phyloP scores from a whole-genome alignment of 1,140 invertebrate genomes.

The Nasonia vitripennis region DNA sequence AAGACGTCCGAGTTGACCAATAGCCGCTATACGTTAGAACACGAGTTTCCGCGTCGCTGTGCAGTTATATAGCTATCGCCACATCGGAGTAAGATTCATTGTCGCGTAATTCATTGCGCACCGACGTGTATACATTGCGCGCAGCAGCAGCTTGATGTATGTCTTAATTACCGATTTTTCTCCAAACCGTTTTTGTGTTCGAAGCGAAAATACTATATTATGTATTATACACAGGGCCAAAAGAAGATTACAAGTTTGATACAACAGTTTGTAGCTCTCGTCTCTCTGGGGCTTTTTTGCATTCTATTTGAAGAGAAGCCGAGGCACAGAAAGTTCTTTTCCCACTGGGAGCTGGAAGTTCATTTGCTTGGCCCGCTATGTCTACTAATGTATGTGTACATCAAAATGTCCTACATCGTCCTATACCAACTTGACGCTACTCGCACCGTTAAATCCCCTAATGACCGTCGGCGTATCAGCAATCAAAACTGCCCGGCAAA shows the following conservation, averaged over 20 bases:
- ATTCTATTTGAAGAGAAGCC: conserved; percentile 36
- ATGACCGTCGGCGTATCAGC: not conserved
- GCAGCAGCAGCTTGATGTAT: not conserved
- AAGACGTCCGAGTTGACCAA: not conserved
- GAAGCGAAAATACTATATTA: not conserved
- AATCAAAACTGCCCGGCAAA: not conserved
- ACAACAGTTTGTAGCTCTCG: conserved; percentile 30
- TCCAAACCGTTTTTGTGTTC: not conserved
- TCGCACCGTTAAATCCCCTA: too few relatives aligned
- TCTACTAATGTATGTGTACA: too few relatives aligned
- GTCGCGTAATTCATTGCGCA: not conserved
- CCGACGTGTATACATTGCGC: not conserved
- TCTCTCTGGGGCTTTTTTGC: conserved; percentile 40
- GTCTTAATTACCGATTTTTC: not conserved
- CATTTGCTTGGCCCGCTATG: not conserved
- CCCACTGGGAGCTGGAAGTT: conserved; percentile 4
- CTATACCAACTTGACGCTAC: too few relatives aligned
- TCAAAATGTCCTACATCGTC: too few relatives aligned
- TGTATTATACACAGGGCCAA: not conserved
- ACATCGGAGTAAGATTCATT: not conserved
- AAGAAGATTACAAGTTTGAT: conserved; percentile 25
- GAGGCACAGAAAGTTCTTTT: conserved; percentile 3
- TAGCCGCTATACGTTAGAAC: too few relatives aligned
- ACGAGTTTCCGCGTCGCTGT: not conserved
- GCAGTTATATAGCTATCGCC: too few relatives aligned